A percentile compares a stretch with the other conserved stretches of the same genome.
Evolutionary conservation across 2,113 vertebrate species (phyloP).

Genomic region (Cyanoderma ruficeps): DNA sequence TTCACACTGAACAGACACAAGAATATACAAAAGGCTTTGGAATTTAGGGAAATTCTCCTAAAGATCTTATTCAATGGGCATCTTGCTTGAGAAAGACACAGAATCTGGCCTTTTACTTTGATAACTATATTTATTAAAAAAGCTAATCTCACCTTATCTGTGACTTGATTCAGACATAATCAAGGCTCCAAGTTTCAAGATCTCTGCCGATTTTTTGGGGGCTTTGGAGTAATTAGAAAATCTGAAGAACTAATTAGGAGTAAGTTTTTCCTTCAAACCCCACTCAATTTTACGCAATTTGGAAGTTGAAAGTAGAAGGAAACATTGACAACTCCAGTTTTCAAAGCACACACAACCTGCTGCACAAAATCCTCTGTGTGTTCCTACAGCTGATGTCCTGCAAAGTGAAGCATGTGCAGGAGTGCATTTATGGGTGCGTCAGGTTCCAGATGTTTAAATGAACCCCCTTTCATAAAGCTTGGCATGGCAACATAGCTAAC

Average conservation of each 20-base stretch:
- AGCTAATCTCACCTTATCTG: neutral
- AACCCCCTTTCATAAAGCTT: conserved; percentile 45
- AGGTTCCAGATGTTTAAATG: conserved; percentile 46
- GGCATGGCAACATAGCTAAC: neutral
- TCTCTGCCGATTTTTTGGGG: neutral
- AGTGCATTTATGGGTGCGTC: neutral
- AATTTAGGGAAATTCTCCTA: neutral
- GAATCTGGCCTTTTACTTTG: neutral
- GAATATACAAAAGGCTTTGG: neutral
- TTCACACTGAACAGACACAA: neutral
- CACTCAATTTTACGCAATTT: neutral
- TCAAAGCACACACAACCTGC: neutral
- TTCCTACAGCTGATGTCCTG: neutral
- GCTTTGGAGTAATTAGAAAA: neutral
- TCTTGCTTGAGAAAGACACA: neutral
- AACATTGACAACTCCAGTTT: neutral
- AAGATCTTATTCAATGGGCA: neutral
- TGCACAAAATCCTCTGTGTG: neutral
- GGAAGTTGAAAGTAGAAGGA: neutral
- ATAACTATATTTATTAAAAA: neutral
- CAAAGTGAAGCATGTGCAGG: neutral
- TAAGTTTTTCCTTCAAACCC: neutral
- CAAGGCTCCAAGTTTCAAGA: neutral
- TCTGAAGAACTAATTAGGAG: neutral
- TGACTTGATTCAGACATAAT: neutral